Conservation (phyloP, 2,113 vertebrate species). For the Macroglossus sobrinus region DNA sequence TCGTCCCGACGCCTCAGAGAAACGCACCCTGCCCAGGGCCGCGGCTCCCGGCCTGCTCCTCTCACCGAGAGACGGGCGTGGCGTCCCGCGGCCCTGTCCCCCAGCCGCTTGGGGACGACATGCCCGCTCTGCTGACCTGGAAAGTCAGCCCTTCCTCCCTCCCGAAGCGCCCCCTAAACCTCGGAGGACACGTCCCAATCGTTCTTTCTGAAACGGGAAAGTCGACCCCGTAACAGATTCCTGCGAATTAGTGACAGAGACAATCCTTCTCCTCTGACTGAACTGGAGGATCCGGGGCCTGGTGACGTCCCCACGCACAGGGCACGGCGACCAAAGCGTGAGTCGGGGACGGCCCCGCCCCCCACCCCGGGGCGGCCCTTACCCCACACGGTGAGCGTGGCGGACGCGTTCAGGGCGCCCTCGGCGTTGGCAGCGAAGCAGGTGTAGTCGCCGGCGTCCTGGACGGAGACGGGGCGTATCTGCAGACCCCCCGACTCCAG, state of each 20-base stretch:
- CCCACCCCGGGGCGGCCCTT: constrained; percentile 80
- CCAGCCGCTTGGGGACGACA: neutral
- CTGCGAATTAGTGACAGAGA: constrained; percentile 62
- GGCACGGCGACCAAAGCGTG: constrained; percentile 38
- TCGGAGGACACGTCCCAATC: neutral
- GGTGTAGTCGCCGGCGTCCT: constrained; percentile 92
- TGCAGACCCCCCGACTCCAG: constrained; percentile 92
- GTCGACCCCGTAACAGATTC: constrained; percentile 56
- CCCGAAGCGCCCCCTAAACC: neutral
- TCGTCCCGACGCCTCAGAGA: neutral
- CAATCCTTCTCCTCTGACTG: constrained; percentile 61
- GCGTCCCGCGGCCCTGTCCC: neutral
- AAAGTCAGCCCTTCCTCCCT: neutral
- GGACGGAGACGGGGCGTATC: constrained; percentile 87
- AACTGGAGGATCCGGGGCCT: constrained; percentile 54
- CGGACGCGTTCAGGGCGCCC: constrained; percentile 86
- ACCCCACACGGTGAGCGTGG: constrained; percentile 94
- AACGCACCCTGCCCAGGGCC: neutral
- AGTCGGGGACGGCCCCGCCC: constrained; percentile 49
- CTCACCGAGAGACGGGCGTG: too few relatives aligned
- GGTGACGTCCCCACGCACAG: constrained; percentile 58
- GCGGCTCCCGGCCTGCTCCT: too few relatives aligned
- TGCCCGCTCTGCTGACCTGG: neutral
- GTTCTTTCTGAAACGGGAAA: constrained; percentile 36
- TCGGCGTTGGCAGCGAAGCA: constrained; percentile 89